A percentile compares a stretch with the other conserved stretches of the same genome.
Evolutionary conservation across 2,888 invertebrate genomes (phyloP).

Genomic region (Xiphydria camelus): DNA sequence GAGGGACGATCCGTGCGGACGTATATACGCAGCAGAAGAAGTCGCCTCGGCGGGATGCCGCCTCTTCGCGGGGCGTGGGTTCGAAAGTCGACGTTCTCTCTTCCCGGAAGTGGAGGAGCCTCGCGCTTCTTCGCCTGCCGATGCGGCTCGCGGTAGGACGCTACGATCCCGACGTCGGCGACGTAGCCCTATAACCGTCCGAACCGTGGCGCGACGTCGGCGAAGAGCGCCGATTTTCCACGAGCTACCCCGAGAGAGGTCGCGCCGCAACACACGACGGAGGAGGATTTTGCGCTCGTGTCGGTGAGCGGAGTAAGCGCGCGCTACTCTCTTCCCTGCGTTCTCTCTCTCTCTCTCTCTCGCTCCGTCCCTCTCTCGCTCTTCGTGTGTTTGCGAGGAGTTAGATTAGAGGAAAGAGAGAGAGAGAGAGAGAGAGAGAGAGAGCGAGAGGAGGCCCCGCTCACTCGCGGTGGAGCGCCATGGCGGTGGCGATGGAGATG

Average conservation of each 20-base stretch:
- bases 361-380: too few species aligned
- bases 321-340: too few species aligned
- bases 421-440: slow-evolving; percentile 21
- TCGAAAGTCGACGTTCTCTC: background rate
- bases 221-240: slow-evolving; percentile 47
- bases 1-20: too few species aligned
- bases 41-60: too few species aligned
- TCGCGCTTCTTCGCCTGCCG: background rate
- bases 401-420: slow-evolving; percentile 49
- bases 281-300: slow-evolving; percentile 38
- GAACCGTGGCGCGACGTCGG: slow-evolving; percentile 39
- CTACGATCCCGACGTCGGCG: slow-evolving; percentile 19
- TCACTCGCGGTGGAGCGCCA: slow-evolving; percentile 13
- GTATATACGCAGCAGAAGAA: too few species aligned
- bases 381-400: slow-evolving; percentile 48
- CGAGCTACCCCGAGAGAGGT: slow-evolving; percentile 46
- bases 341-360: too few species aligned
- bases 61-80: too few species aligned
- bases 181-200: slow-evolving; percentile 37
- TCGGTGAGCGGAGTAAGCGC: slow-evolving; percentile 24
- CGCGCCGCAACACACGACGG: slow-evolving; percentile 24
- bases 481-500: slow-evolving; percentile 30
- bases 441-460: slow-evolving; percentile 14
- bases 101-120: background rate
- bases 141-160: slow-evolving; percentile 10